Conservation (phyloP, 30 jellyfish, hydroid and myxozoan genomes). For the Nemopilema nomurai region DNA sequence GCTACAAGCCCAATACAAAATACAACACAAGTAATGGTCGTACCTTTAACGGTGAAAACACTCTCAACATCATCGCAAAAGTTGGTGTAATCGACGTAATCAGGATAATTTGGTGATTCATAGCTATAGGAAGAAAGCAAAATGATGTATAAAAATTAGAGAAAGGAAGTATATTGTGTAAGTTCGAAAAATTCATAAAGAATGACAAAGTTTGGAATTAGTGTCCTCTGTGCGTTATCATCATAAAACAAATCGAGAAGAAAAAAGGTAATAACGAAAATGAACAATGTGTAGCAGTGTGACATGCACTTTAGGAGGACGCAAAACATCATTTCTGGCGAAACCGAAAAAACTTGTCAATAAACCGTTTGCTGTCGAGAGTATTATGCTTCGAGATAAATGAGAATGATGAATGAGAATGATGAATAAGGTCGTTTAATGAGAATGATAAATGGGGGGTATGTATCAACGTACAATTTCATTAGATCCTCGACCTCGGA, state of each 20-base stretch:
- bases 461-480: constrained; percentile 82
- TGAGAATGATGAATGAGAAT: not conserved
- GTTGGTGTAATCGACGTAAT: constrained; percentile 74
- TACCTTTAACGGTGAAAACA: constrained; percentile 92
- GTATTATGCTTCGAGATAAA: not conserved
- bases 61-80: constrained; percentile 92
- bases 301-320: too few species aligned
- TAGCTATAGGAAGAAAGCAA: constrained; percentile 46
- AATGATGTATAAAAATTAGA: not conserved
- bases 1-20: too few species aligned
- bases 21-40: not conserved
- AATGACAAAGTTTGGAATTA: too few species aligned
- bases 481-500: constrained; percentile 66
- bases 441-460: not conserved
- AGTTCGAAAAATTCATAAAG: not conserved
- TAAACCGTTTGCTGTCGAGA: not conserved
- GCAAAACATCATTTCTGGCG: not conserved
- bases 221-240: too few species aligned
- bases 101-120: constrained; percentile 72
- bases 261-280: too few species aligned
- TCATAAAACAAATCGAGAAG: too few species aligned
- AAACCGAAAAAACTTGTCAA: not conserved
- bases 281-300: too few species aligned
- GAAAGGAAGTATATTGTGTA: not conserved
- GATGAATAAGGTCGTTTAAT: not conserved